phyloP scores from a whole-genome alignment of 2,888 invertebrate species.

The Cetonia aurata region DNA sequence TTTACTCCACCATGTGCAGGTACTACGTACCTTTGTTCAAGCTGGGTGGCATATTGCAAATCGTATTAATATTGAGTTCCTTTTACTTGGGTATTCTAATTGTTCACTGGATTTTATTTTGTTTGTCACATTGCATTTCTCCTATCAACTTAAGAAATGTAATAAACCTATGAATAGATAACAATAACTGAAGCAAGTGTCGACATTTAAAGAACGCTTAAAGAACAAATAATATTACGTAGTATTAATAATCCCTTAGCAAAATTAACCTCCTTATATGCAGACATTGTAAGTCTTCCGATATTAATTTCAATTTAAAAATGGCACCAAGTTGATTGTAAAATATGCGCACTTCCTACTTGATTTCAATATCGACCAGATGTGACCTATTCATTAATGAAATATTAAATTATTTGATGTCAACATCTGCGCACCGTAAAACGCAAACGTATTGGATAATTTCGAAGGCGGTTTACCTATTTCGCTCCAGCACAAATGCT shows the following conservation, averaged over 20 bases:
- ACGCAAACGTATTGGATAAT: background rate
- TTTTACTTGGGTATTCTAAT: constrained; percentile 21
- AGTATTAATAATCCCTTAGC: constrained; percentile 23
- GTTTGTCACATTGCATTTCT: constrained; percentile 17
- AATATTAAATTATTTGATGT: constrained; percentile 37
- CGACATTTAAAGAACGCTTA: too few species aligned
- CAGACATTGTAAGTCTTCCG: constrained; percentile 30
- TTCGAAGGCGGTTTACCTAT: too few species aligned
- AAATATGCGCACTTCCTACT: constrained; percentile 43
- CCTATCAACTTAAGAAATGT: background rate
- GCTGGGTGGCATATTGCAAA: constrained; percentile 54
- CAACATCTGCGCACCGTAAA: constrained; percentile 24
- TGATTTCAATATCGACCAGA: constrained; percentile 41
- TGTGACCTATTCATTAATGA: constrained; percentile 39
- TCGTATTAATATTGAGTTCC: constrained; percentile 32
- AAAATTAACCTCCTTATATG: constrained; percentile 24
- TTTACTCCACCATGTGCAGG: constrained; percentile 29
- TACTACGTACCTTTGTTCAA: constrained; percentile 51
- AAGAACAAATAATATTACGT: background rate
- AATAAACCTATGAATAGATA: background rate
- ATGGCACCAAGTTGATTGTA: constrained; percentile 37
- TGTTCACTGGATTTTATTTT: background rate
- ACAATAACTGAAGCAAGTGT: background rate
- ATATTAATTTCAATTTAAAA: constrained; percentile 44
- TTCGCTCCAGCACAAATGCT: too few species aligned